These are phyloP conservation scores for Centropristis striata DNA, from an alignment of 2,113 vertebrate species.

Conservation along the genomic window DNA sequence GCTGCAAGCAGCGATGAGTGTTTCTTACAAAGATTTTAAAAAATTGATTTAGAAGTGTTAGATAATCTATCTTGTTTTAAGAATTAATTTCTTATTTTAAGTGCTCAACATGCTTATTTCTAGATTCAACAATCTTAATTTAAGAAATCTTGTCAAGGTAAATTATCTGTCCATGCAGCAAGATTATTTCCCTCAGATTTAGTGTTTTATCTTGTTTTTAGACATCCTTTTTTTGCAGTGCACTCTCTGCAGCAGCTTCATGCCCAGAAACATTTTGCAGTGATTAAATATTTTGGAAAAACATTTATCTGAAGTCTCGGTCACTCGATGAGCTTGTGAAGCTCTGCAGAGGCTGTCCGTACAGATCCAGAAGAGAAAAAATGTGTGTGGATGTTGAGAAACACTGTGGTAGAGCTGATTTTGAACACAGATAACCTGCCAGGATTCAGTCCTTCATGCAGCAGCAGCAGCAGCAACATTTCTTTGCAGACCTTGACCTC, in stretches of 20 bases:
- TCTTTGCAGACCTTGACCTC: constrained; percentile 15
- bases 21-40: too few species aligned
- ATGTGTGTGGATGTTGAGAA: neutral
- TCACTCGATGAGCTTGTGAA: neutral
- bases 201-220: too few species aligned
- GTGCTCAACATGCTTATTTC: too few species aligned
- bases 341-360: constrained; percentile 11
- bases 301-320: constrained; percentile 1
- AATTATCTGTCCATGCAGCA: too few species aligned
- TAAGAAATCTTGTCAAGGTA: too few species aligned
- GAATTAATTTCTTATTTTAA: too few species aligned
- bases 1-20: too few species aligned
- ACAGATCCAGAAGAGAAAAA: neutral
- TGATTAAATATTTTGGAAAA: neutral
- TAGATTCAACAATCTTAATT: too few species aligned
- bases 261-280: neutral
- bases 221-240: too few species aligned
- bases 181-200: too few species aligned
- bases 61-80: too few species aligned
- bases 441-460: neutral
- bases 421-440: neutral
- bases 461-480: constrained; percentile 1
- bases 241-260: neutral
- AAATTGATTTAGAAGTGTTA: too few species aligned
- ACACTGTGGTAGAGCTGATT: constrained; percentile 7